These are phyloP conservation scores for Camponotus floridanus DNA, from an alignment of 1,140 invertebrate species.

Conservation along the genomic window DNA sequence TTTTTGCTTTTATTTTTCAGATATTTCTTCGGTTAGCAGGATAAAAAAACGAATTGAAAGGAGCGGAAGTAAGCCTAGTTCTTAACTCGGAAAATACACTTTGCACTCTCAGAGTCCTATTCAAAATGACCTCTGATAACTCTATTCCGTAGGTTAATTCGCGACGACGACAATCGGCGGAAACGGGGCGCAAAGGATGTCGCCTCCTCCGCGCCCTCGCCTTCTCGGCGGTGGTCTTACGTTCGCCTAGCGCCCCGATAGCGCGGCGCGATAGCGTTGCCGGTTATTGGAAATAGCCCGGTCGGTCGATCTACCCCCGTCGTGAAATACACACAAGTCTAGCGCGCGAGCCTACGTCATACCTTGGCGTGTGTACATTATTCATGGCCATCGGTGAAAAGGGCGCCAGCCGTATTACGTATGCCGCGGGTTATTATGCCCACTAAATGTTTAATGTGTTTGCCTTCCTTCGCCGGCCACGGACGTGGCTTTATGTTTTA, in stretches of 20 bases:
- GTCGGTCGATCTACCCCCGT: conserved; percentile 76
- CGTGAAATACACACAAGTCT: conserved; percentile 77
- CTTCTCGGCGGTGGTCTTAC: conserved; percentile 49
- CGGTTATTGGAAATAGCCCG: conserved; percentile 76
- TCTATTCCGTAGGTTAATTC: conserved; percentile 32
- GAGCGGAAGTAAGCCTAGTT: conserved; percentile 1
- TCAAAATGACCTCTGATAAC: conserved; percentile 25
- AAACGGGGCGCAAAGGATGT: conserved; percentile 54
- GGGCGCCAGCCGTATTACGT: conserved; percentile 85
- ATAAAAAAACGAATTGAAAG: background rate
- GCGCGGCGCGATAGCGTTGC: conserved; percentile 49
- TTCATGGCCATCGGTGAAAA: conserved; percentile 86
- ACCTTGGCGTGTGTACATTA: conserved; percentile 85
- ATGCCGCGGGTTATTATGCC: conserved; percentile 86
- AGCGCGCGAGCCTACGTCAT: conserved; percentile 80
- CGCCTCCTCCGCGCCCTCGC: background rate
- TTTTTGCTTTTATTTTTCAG: background rate
- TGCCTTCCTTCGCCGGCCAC: conserved; percentile 85
- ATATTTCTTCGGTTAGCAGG: background rate
- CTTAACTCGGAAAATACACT: background rate
- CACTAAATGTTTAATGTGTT: conserved; percentile 87
- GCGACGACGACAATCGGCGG: conserved; percentile 40
- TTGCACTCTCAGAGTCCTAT: conserved; percentile 3
- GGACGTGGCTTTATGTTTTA: conserved; percentile 86
- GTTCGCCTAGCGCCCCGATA: conserved; percentile 44